Conservation (phyloP, 2,888 invertebrate genomes). For the Trichogramma dendrolimi region DNA sequence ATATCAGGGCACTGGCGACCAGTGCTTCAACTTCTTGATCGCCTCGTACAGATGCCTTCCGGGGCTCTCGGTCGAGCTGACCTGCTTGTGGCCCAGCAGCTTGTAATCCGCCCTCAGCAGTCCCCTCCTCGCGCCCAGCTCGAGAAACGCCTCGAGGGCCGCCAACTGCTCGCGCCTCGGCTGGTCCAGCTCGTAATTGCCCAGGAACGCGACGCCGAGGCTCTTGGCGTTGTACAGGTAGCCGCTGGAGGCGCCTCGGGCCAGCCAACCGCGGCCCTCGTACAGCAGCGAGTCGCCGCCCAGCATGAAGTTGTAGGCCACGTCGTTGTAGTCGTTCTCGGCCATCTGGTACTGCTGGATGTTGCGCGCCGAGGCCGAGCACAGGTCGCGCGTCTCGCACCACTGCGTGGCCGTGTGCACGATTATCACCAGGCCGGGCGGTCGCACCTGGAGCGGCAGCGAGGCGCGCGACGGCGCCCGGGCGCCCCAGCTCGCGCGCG, state of each 20-base stretch:
- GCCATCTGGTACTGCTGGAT: slow-evolving; percentile 28
- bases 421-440: slow-evolving; percentile 36
- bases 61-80: slow-evolving; percentile 38
- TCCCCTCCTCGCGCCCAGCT: no score
- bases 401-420: not conserved
- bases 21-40: slow-evolving; percentile 68
- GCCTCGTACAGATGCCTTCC: slow-evolving; percentile 56
- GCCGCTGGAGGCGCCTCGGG: no score
- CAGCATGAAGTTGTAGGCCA: no score
- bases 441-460: slow-evolving; percentile 20
- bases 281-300: no score
- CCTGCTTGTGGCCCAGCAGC: slow-evolving; percentile 65
- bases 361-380: not conserved
- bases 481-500: no score
- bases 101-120: slow-evolving; percentile 62
- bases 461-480: no score
- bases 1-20: slow-evolving; percentile 35
- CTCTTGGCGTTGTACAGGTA: no score
- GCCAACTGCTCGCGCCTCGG: no score
- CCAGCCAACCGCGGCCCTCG: no score
- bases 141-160: no score
- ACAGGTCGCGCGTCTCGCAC: not conserved
- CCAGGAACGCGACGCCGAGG: no score
- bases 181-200: no score
- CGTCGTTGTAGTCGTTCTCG: not conserved